These are phyloP conservation scores for Cataglyphis albicans DNA, from an alignment of 2,888 invertebrate species.

Conservation along the genomic window DNA sequence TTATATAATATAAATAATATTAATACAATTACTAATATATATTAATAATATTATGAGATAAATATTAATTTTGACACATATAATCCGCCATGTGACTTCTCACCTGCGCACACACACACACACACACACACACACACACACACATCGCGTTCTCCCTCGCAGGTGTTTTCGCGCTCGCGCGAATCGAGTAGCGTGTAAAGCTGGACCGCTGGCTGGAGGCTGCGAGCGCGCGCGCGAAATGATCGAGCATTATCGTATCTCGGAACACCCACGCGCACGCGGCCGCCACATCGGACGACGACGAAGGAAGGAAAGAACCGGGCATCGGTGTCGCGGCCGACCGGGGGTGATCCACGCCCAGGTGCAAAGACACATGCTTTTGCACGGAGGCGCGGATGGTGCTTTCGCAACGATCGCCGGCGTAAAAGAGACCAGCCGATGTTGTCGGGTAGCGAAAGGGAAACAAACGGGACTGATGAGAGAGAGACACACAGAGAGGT, in stretches of 20 bases:
- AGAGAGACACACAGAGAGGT: not conserved
- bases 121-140: not conserved
- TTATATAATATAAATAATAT: no score
- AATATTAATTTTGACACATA: slow-evolving; percentile 17
- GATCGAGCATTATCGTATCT: slow-evolving; percentile 78
- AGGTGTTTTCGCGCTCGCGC: slow-evolving; percentile 26
- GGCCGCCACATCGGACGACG: slow-evolving; percentile 38
- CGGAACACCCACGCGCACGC: slow-evolving; percentile 65
- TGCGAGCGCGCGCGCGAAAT: slow-evolving; percentile 77
- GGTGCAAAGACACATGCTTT: slow-evolving; percentile 68
- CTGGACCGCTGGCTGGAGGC: slow-evolving; percentile 57
- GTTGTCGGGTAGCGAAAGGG: slow-evolving; percentile 21
- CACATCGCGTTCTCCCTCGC: slow-evolving; percentile 21
- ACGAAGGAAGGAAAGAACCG: slow-evolving; percentile 64
- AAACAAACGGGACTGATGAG: not conserved
- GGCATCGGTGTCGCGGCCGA: slow-evolving; percentile 70
- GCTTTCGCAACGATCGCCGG: slow-evolving; percentile 68
- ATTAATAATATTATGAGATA: not conserved
- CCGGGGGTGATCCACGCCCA: slow-evolving; percentile 71
- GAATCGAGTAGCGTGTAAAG: slow-evolving; percentile 51
- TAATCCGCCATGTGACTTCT: not conserved
- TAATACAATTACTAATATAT: not conserved
- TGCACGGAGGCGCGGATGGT: slow-evolving; percentile 55
- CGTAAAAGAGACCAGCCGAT: slow-evolving; percentile 29
- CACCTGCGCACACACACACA: not conserved